phyloP scores from a whole-genome alignment of 2,113 vertebrate genomes.

The Leptosomus discolor region DNA sequence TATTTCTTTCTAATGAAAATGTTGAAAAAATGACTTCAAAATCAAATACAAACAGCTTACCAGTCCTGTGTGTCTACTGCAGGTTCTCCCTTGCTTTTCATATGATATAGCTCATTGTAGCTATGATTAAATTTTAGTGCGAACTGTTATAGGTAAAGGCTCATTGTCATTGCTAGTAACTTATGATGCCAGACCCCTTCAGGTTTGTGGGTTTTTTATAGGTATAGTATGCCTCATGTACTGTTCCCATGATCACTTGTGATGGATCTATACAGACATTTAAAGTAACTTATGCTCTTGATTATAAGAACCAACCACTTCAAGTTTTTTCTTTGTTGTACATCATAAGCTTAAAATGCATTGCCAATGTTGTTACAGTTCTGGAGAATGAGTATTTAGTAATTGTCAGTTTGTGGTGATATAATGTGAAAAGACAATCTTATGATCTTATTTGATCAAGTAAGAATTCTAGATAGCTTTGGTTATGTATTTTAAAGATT shows the following conservation, averaged over 20 bases:
- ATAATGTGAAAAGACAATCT: not conserved
- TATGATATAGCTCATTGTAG: not conserved
- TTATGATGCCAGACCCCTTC: not conserved
- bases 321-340: not conserved
- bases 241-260: not conserved
- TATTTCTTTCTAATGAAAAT: not conserved
- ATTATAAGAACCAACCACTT: not conserved
- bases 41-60: not conserved
- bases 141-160: not conserved
- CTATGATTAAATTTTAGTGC: not conserved
- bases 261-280: not conserved
- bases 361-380: not conserved
- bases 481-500: not conserved
- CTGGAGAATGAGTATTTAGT: not conserved
- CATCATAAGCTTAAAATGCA: not conserved
- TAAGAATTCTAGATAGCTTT: not conserved
- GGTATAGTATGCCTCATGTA: not conserved
- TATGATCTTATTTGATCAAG: not conserved
- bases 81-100: not conserved
- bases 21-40: not conserved
- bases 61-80: not conserved
- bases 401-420: not conserved
- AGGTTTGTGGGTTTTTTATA: not conserved
- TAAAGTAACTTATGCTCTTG: not conserved
- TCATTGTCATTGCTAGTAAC: not conserved